phyloP scores from a whole-genome alignment of 2,797 vertebrate species.

The Lacerta bilineata region DNA sequence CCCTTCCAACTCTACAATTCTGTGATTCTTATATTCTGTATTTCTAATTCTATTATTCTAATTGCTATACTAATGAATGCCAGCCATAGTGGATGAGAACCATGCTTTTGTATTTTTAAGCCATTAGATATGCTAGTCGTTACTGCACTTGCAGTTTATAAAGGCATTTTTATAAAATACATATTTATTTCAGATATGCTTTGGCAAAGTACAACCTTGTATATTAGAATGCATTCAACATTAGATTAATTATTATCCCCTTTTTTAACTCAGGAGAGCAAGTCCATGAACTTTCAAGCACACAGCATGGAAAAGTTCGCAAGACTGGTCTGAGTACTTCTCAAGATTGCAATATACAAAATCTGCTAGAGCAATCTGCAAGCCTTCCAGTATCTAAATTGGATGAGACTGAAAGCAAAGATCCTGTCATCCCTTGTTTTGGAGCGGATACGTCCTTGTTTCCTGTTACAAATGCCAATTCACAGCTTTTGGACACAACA shows the following conservation, averaged over 20 bases:
- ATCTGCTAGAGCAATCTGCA: conserved; percentile 51
- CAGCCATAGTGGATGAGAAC: not conserved
- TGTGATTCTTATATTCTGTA: too few relatives aligned
- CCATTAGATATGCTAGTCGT: not conserved
- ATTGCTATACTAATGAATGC: not conserved
- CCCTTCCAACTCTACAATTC: not conserved
- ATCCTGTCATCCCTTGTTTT: conserved; percentile 50
- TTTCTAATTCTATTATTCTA: too few relatives aligned
- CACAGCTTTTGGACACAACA: conserved; percentile 54
- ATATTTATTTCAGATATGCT: not conserved
- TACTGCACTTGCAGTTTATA: not conserved
- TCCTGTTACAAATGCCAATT: conserved; percentile 40
- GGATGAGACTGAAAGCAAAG: conserved; percentile 56
- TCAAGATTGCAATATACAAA: conserved; percentile 56
- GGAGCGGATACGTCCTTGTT: conserved; percentile 49
- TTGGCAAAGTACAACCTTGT: not conserved
- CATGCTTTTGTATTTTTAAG: not conserved
- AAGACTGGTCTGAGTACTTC: conserved; percentile 52
- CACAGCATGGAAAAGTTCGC: conserved; percentile 57
- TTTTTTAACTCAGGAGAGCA: conserved; percentile 68
- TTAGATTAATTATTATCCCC: conserved; percentile 17
- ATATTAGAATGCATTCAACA: not conserved
- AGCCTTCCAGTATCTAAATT: conserved; percentile 54
- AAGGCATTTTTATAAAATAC: not conserved
- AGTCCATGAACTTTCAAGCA: conserved; percentile 41